Evolutionary conservation across 2,888 invertebrate genomes (phyloP).

Genomic region (Phanerotoma sp.): DNA sequence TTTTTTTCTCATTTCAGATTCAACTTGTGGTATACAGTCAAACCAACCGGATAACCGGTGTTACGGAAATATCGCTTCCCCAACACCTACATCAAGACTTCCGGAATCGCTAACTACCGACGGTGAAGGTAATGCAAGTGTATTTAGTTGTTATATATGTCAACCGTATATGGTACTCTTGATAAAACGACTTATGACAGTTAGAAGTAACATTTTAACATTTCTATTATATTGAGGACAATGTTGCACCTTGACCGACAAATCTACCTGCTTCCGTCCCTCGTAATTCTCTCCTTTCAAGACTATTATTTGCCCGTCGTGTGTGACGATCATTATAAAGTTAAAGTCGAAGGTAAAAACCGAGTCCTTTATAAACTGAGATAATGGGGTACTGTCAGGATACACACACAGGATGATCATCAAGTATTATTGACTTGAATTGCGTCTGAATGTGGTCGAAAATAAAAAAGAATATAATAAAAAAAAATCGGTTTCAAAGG

Average conservation of each 20-base stretch:
- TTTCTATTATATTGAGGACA: conserved; percentile 21
- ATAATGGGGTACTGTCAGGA: no score
- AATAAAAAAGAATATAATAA: conserved; percentile 8
- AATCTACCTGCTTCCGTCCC: neutral
- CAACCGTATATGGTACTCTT: conserved; percentile 4
- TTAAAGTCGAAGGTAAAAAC: conserved; percentile 3
- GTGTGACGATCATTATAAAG: conserved; percentile 7
- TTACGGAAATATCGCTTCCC: conserved; percentile 63
- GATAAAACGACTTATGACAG: neutral
- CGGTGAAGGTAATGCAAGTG: conserved; percentile 67
- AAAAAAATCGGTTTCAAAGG: conserved; percentile 13
- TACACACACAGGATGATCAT: no score
- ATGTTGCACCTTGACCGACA: conserved; percentile 13
- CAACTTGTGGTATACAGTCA: conserved; percentile 63
- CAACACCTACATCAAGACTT: conserved; percentile 67
- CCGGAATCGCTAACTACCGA: conserved; percentile 79
- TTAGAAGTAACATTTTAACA: neutral
- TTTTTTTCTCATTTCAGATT: conserved; percentile 47
- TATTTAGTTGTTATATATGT: conserved; percentile 42
- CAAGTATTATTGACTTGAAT: no score
- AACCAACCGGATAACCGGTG: conserved; percentile 66
- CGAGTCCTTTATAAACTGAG: neutral
- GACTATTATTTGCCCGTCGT: neutral
- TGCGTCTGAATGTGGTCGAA: neutral
- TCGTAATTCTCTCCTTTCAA: neutral